Percentiles rank a stretch among this genome's conserved stretches.
These are phyloP conservation scores for Siphlonurus alternatus DNA, from an alignment of 2,888 invertebrate species.

Conservation along the genomic window DNA sequence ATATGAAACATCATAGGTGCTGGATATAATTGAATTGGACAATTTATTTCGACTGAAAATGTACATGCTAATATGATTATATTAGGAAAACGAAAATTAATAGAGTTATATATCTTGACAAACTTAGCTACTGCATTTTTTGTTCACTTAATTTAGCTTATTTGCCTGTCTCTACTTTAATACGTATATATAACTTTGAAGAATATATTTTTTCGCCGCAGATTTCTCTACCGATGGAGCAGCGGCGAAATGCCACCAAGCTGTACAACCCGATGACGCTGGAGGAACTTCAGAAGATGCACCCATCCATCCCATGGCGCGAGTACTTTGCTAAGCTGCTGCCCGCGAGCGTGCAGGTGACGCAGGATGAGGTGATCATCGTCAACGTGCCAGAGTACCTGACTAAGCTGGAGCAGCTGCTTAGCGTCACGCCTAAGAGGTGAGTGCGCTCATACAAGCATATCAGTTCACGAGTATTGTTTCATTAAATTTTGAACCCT, in stretches of 20 bases:
- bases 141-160: no score
- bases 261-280: slow-evolving; percentile 87
- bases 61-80: no score
- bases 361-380: slow-evolving; percentile 56
- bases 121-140: background rate
- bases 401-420: slow-evolving; percentile 44
- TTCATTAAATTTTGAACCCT: background rate
- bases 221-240: slow-evolving; percentile 76
- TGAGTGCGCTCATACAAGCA: slow-evolving; percentile 20
- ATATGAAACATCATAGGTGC: no score
- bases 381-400: slow-evolving; percentile 75
- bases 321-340: slow-evolving; percentile 71
- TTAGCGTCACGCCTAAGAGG: slow-evolving; percentile 38
- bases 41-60: no score
- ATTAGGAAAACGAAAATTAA: background rate
- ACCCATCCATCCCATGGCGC: slow-evolving; percentile 62
- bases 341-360: slow-evolving; percentile 41
- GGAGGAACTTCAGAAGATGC: slow-evolving; percentile 52
- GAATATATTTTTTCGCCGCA: slow-evolving; percentile 22
- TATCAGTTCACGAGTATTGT: background rate
- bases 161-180: background rate
- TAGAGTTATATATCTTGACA: no score
- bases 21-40: no score
- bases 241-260: slow-evolving; percentile 74
- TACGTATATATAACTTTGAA: slow-evolving; percentile 4